phyloP scores from a whole-genome alignment of 2,113 vertebrate genomes.

The Heliornis fulica region DNA sequence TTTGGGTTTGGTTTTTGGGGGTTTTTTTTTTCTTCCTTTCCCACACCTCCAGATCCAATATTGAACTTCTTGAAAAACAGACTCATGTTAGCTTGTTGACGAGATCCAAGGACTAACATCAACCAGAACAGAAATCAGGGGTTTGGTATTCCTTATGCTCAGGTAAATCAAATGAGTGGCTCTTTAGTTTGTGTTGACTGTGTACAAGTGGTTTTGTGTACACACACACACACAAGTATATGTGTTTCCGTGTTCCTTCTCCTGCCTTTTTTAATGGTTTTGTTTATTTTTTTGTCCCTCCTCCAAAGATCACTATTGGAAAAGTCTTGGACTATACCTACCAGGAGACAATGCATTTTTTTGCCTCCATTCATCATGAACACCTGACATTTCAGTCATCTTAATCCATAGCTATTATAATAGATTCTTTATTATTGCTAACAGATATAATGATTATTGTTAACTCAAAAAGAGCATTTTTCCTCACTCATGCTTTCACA shows the following conservation, averaged over 20 bases:
- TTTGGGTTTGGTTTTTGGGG: no score
- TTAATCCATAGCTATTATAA: background rate
- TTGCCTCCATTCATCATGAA: background rate
- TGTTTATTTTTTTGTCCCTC: background rate
- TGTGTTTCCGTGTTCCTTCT: background rate
- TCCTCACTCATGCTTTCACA: background rate
- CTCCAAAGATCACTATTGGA: background rate
- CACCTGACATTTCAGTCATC: background rate
- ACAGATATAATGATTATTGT: background rate
- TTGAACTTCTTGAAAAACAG: background rate
- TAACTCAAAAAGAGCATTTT: background rate
- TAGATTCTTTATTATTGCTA: background rate
- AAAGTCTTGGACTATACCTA: background rate
- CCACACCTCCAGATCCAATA: background rate
- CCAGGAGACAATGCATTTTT: background rate
- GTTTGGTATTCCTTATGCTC: background rate
- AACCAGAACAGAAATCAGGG: background rate
- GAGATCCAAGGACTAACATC: background rate
- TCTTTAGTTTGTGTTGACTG: background rate
- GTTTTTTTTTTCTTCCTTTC: no score
- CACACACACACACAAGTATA: fast-evolving
- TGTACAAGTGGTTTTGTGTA: no score
- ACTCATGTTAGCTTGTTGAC: background rate
- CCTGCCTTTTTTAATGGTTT: background rate
- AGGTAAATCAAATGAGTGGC: background rate